Evolutionary conservation across 2,888 invertebrate genomes (phyloP).

Genomic region (Camptogramma bilineatum): DNA sequence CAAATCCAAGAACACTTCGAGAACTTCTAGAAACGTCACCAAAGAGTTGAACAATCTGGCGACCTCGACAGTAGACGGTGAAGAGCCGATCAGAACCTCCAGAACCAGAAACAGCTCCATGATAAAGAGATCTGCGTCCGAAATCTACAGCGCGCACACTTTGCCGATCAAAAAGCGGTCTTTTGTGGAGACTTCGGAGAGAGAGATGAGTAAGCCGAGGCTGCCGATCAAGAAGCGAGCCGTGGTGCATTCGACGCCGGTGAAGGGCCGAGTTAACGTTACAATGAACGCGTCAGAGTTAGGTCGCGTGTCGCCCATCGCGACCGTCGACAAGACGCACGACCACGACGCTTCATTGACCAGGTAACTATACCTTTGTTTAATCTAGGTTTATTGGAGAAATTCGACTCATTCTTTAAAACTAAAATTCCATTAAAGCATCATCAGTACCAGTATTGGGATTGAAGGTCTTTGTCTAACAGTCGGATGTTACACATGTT

Average conservation of each 20-base stretch:
- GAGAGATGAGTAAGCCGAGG: constrained; percentile 7
- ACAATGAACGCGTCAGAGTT: constrained; percentile 57
- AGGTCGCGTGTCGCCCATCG: constrained; percentile 70
- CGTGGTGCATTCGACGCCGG: constrained; percentile 71
- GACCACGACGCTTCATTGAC: constrained; percentile 4
- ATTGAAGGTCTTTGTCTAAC: no score
- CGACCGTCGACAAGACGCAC: constrained; percentile 34
- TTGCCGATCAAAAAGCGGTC: constrained; percentile 74
- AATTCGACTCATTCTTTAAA: not conserved
- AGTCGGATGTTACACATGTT: no score
- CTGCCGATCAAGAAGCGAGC: constrained; percentile 69
- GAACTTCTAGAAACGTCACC: constrained; percentile 41
- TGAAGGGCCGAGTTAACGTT: constrained; percentile 54
- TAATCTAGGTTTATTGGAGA: not conserved
- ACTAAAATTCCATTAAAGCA: no score
- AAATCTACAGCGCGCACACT: constrained; percentile 56
- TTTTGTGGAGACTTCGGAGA: constrained; percentile 38
- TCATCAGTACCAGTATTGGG: no score
- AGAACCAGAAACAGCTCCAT: constrained; percentile 51
- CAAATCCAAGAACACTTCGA: constrained; percentile 38
- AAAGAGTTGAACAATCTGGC: constrained; percentile 60
- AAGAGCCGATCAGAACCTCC: constrained; percentile 48
- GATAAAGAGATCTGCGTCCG: constrained; percentile 52
- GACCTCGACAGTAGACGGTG: constrained; percentile 62
- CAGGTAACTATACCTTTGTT: constrained; percentile 16